These are phyloP conservation scores for Amazonetta brasiliensis DNA, from an alignment of 2,797 vertebrate species.

Conservation along the genomic window DNA sequence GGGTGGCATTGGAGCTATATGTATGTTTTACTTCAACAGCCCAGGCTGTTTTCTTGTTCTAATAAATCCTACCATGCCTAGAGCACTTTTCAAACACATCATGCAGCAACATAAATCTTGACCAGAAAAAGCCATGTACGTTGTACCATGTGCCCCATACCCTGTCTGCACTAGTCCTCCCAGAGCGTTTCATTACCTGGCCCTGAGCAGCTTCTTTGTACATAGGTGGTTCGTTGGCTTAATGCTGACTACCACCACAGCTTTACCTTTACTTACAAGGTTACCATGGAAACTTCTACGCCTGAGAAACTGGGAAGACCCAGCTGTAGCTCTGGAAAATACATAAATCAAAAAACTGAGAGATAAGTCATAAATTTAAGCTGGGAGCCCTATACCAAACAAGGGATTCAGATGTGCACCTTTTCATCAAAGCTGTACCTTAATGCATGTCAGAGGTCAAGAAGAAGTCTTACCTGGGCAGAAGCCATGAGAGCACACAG, in stretches of 20 bases:
- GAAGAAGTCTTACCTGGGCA: not conserved
- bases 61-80: not conserved
- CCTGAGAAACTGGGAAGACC: not conserved
- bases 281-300: slow-evolving; percentile 61
- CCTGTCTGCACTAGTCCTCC: accelerated
- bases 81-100: not conserved
- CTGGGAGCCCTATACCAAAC: not conserved
- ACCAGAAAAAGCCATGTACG: not conserved
- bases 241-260: not conserved
- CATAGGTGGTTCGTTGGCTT: not conserved
- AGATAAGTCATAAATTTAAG: not conserved
- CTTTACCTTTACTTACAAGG: not conserved
- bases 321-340: not conserved
- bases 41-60: not conserved
- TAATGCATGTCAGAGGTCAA: accelerated
- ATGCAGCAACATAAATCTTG: not conserved
- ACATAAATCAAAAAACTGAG: not conserved
- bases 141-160: not conserved
- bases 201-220: not conserved
- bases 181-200: not conserved
- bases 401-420: not conserved
- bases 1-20: not conserved
- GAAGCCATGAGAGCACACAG: not conserved
- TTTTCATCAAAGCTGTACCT: not conserved
- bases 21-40: not conserved